A percentile compares a stretch with the other conserved stretches of the same genome.
Conservation (phyloP, 2,113 vertebrate genomes). For the Leucosticte australis region DNA sequence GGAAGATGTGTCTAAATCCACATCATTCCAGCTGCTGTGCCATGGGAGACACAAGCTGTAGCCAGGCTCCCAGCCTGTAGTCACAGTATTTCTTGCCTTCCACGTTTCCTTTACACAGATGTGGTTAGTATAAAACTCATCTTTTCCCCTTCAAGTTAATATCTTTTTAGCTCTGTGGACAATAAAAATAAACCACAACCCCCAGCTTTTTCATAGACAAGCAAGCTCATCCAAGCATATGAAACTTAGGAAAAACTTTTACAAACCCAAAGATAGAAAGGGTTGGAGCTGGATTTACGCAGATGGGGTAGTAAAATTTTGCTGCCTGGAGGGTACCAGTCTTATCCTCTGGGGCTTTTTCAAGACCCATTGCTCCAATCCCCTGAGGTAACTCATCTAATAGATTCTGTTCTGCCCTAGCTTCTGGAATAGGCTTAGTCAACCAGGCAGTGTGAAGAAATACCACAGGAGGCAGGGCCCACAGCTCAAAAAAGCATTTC, state of each 20-base stretch:
- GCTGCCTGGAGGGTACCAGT: neutral
- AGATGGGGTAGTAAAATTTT: neutral
- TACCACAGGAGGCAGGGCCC: neutral
- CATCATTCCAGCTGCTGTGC: neutral
- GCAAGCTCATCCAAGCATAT: neutral
- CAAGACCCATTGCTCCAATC: neutral
- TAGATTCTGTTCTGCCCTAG: neutral
- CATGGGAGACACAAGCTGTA: neutral
- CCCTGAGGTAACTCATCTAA: neutral
- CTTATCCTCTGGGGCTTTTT: neutral
- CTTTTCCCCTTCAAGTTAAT: neutral
- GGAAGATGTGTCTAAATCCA: neutral
- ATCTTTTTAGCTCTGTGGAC: neutral
- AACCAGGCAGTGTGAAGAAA: neutral
- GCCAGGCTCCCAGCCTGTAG: neutral
- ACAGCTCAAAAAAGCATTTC: neutral
- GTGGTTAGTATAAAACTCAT: neutral
- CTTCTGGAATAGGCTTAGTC: neutral
- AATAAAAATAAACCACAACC: neutral
- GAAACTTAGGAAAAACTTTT: neutral
- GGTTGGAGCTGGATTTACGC: accelerated
- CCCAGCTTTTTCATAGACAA: neutral
- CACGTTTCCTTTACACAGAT: neutral
- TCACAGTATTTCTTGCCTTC: neutral
- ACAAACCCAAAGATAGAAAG: neutral